These are phyloP conservation scores for Remorina albescens DNA, from an alignment of 2,797 vertebrate species.

Conservation along the genomic window DNA sequence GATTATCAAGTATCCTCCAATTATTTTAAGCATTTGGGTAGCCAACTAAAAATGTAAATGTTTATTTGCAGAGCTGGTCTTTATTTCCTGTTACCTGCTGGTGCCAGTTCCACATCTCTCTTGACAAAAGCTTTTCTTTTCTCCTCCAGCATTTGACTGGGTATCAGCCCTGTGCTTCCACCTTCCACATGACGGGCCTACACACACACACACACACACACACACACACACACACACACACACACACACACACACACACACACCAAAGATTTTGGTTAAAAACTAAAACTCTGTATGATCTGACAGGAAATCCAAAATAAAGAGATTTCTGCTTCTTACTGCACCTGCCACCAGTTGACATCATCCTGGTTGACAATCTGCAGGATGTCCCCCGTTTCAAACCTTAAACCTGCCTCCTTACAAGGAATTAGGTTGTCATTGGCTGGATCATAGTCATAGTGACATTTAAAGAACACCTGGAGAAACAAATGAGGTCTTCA, in stretches of 20 bases:
- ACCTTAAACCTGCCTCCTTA: slow-evolving; percentile 96
- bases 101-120: slow-evolving; percentile 88
- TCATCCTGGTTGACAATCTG: slow-evolving; percentile 99
- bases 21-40: neutral
- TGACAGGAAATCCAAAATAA: neutral
- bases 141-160: slow-evolving; percentile 96
- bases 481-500: neutral
- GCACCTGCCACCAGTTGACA: slow-evolving; percentile 98
- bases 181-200: slow-evolving; percentile 88
- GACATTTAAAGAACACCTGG: slow-evolving; percentile 84
- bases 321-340: neutral
- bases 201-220: no score
- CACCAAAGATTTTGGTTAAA: neutral
- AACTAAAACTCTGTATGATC: neutral
- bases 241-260: neutral
- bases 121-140: slow-evolving; percentile 97
- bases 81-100: slow-evolving; percentile 82
- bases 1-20: neutral
- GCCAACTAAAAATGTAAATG: neutral
- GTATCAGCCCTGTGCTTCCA: slow-evolving; percentile 93
- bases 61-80: neutral
- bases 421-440: slow-evolving; percentile 98
- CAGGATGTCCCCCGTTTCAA: slow-evolving; percentile 94
- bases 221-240: no score
- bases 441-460: slow-evolving; percentile 95